phyloP scores from a whole-genome alignment of 2,797 vertebrate genomes.

The Leptodactylus fallax region DNA sequence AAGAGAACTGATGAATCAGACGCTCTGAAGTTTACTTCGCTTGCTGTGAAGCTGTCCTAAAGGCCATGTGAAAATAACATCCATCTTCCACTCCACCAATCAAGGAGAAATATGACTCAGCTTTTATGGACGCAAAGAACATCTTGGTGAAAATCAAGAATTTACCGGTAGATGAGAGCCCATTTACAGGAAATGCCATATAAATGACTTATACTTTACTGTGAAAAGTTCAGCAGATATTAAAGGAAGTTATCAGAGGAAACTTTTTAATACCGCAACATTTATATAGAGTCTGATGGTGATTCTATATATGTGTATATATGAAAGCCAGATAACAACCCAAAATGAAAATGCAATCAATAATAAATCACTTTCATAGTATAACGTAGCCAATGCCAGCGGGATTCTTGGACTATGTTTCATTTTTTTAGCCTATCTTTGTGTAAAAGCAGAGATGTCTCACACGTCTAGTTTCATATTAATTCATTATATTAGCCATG shows the following conservation, averaged over 20 bases:
- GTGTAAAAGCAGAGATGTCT: too few relatives aligned
- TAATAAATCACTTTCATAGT: too few relatives aligned
- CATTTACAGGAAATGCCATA: conserved; percentile 1
- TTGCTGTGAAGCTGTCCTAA: background rate
- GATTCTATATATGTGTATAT: background rate
- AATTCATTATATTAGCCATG: too few relatives aligned
- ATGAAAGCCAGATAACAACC: background rate
- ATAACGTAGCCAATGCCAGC: too few relatives aligned
- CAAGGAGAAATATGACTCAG: background rate
- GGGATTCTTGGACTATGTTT: too few relatives aligned
- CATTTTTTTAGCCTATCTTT: too few relatives aligned
- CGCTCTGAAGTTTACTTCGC: background rate
- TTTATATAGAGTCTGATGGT: background rate
- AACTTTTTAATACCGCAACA: background rate
- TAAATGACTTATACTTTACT: background rate
- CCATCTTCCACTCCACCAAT: conserved; percentile 21
- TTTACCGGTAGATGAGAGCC: background rate
- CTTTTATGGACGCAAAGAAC: background rate
- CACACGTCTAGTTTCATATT: too few relatives aligned
- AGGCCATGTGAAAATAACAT: background rate
- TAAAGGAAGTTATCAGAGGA: background rate
- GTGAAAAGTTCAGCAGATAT: background rate
- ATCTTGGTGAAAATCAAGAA: conserved; percentile 7
- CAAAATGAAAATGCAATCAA: too few relatives aligned
- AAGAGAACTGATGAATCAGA: background rate